Evolutionary conservation across 2,888 invertebrate genomes (phyloP), one percentile per base, ranked within the genome.

Genomic region (Pristionchus mayeri): DNA sequence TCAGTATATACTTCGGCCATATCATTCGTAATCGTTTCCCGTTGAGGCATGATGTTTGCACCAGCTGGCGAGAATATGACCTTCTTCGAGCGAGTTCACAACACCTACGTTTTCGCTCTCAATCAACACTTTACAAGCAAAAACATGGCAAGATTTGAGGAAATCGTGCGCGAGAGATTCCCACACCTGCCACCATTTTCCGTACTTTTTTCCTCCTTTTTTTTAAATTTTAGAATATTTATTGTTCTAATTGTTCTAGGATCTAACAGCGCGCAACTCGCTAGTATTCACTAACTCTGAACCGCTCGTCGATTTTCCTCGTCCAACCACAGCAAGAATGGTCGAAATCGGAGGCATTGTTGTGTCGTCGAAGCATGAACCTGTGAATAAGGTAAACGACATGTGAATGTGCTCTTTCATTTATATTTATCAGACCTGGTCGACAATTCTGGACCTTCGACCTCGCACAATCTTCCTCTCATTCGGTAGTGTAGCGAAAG

Each of bases 181-280:
- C 63, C 63, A 30, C 16, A 18, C 18, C 34, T 63, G 16, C 63
- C 63, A 2, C 63, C 63, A 44, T 44, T 44, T 13, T 44, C 44
- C 44, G 13, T 44, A n/a, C n/a, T n/a, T n/a, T n/a, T n/a, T n/a
- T n/a, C n/a, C n/a, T n/a, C 44, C 44, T n/a, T 16, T 54, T n/a
- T 54, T 54, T 7, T 3, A 54, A n/a, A n/a, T n/a, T 54, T n/a
- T n/a, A n/a, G 21, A 57, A 7, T 52, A 21, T 52, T 52, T 21
- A 52, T 13, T 21, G 3, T 27, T 27, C 9, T 27, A 9, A 11
- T 2, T 24, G 27, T 11, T 86, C 24, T 76, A 89, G 88, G 85
- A 89, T 13, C 84, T 86, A 21, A 85, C 87, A 9, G 75, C 63
- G 9, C 48, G 21, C 2, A 78, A 78, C 24, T 78, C 78, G 30